A percentile compares a stretch with the other conserved stretches of the same genome.
phyloP scores from a whole-genome alignment of 2,797 vertebrate genomes.

The Chloroceryle inda region DNA sequence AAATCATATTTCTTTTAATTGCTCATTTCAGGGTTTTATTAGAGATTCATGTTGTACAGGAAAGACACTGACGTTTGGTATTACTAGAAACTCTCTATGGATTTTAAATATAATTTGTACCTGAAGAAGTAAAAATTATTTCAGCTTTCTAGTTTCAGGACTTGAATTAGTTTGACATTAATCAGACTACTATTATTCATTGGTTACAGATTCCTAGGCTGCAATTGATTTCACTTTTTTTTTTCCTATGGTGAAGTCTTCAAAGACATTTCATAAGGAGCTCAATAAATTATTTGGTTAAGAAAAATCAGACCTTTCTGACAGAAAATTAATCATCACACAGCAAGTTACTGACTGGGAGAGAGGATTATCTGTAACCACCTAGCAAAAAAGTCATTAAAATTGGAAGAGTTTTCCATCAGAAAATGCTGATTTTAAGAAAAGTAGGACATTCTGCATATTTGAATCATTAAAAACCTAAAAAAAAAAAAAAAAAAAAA shows the following conservation, averaged over 20 bases:
- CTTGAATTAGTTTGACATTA: constrained; percentile 42
- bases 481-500: background rate
- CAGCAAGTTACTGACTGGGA: background rate
- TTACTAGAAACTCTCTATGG: background rate
- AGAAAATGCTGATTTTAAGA: background rate
- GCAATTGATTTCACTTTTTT: background rate
- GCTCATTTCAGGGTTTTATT: background rate
- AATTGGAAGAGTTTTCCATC: background rate
- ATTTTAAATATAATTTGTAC: constrained; percentile 30
- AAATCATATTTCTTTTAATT: background rate
- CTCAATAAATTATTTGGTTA: constrained; percentile 5
- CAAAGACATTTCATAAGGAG: constrained; percentile 22
- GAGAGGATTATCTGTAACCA: constrained; percentile 1
- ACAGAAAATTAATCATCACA: constrained; percentile 26
- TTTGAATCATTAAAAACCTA: background rate
- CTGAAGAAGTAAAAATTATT: constrained; percentile 25
- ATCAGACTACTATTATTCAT: constrained; percentile 55
- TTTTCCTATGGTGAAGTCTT: background rate
- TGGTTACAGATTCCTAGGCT: constrained; percentile 26
- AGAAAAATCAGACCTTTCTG: background rate
- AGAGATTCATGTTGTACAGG: background rate
- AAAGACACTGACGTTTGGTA: background rate
- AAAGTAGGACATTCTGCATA: background rate
- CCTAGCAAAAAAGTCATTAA: constrained; percentile 15
- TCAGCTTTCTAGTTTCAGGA: constrained; percentile 4